Conservation (phyloP, 2,113 vertebrate species). For the Rhea pennata region DNA sequence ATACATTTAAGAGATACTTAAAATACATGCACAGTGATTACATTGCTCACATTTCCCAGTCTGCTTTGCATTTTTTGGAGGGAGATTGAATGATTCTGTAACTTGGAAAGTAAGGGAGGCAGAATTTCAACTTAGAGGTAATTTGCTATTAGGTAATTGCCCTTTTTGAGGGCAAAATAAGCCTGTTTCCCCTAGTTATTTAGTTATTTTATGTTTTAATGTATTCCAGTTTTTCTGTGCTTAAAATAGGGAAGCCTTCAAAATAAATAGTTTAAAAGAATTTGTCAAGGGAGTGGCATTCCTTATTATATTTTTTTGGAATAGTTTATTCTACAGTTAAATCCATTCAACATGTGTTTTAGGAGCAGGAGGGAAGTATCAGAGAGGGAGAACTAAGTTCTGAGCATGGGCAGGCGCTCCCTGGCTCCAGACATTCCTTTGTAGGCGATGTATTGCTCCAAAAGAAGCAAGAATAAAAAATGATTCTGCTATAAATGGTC, state of each 20-base stretch:
- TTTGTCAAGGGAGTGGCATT: background rate
- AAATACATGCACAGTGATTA: background rate
- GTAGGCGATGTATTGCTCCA: background rate
- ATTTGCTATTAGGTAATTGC: background rate
- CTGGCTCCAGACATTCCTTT: conserved; percentile 19
- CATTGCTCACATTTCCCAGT: background rate
- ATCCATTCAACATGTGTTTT: background rate
- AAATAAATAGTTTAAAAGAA: background rate
- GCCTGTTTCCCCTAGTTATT: background rate
- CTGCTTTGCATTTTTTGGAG: background rate
- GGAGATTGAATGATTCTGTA: background rate
- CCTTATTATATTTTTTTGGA: background rate
- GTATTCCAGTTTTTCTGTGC: background rate
- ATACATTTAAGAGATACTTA: background rate
- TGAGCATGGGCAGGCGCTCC: background rate
- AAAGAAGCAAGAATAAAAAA: conserved; percentile 18
- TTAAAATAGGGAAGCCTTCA: background rate
- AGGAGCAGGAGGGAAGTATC: background rate
- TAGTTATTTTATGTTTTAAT: background rate
- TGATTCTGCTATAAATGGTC: background rate
- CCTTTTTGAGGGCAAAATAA: background rate
- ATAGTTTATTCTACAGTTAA: background rate
- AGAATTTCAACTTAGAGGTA: background rate
- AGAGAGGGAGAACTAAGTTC: background rate
- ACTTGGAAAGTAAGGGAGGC: background rate